A percentile compares a stretch with the other conserved stretches of the same genome.
Conservation (phyloP, 1,140 invertebrate species). For the Bombus affinis region DNA sequence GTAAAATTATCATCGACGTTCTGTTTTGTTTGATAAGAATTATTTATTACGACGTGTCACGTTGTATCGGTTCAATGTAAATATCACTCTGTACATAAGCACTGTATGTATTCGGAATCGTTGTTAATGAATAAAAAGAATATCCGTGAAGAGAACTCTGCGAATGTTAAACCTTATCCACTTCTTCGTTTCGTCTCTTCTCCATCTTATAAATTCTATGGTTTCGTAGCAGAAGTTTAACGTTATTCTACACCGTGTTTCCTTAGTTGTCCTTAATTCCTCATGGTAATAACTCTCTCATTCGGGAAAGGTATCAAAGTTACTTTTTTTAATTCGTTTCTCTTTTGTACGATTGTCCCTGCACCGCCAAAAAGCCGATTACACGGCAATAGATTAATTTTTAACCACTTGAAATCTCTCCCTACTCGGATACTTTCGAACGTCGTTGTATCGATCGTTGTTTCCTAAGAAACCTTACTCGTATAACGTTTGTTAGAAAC, state of each 20-base stretch:
- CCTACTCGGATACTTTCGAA: not conserved
- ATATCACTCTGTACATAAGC: constrained; percentile 79
- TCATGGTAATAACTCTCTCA: not conserved
- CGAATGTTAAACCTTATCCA: not conserved
- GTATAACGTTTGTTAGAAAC: not conserved
- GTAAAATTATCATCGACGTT: constrained; percentile 55
- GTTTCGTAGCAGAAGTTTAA: not conserved
- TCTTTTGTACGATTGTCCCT: constrained; percentile 65
- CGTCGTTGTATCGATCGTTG: constrained; percentile 26
- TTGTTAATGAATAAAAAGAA: constrained; percentile 81
- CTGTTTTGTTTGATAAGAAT: constrained; percentile 73
- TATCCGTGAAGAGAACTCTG: constrained; percentile 49
- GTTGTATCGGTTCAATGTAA: constrained; percentile 75
- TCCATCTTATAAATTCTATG: not conserved
- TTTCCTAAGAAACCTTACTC: not conserved
- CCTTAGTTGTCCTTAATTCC: not conserved
- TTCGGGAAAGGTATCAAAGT: not conserved
- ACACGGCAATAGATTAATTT: constrained; percentile 80
- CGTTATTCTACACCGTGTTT: not conserved
- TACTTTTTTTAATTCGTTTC: constrained; percentile 65
- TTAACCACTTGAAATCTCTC: constrained; percentile 51
- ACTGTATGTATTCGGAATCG: constrained; percentile 76
- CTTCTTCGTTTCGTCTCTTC: not conserved
- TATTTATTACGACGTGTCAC: constrained; percentile 72
- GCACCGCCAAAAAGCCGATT: constrained; percentile 80